Percentiles rank a stretch among this genome's conserved stretches.
Evolutionary conservation across 1,140 invertebrate species (phyloP).

Genomic region (Portunus trituberculatus): DNA sequence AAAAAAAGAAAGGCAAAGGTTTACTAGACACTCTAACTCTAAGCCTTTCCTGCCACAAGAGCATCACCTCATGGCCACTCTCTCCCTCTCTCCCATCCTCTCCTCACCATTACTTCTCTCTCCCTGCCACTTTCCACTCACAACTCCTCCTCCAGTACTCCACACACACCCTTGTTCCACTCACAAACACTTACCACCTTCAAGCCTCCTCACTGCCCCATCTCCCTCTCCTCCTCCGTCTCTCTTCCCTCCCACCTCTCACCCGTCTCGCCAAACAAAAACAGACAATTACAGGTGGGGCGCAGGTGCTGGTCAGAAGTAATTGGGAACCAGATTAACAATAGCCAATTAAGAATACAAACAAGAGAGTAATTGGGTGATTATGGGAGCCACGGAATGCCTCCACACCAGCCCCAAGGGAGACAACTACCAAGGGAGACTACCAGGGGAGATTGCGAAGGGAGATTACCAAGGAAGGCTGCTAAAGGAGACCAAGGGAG

Average conservation of each 20-base stretch:
- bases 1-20: too few relatives aligned
- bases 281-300: slow-evolving; percentile 11
- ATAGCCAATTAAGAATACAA: slow-evolving; percentile 14
- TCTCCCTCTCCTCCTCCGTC: not conserved
- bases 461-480: not conserved
- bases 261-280: slow-evolving; percentile 1
- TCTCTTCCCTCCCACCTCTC: not conserved
- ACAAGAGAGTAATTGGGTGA: slow-evolving; percentile 22
- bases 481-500: not conserved
- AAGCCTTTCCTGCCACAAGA: too few relatives aligned
- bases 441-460: not conserved
- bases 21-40: too few relatives aligned
- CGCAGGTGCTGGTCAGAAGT: slow-evolving; percentile 3
- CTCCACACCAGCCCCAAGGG: not conserved
- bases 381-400: slow-evolving; percentile 18
- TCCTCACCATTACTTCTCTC: not conserved
- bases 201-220: not conserved
- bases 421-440: not conserved
- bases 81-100: not conserved
- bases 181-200: not conserved
- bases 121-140: not conserved
- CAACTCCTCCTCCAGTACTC: not conserved
- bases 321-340: slow-evolving; percentile 22
- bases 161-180: not conserved
- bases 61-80: too few relatives aligned